Evolutionary conservation across 2,113 vertebrate genomes (phyloP).

Genomic region (Myrmecophaga tridactyla): DNA sequence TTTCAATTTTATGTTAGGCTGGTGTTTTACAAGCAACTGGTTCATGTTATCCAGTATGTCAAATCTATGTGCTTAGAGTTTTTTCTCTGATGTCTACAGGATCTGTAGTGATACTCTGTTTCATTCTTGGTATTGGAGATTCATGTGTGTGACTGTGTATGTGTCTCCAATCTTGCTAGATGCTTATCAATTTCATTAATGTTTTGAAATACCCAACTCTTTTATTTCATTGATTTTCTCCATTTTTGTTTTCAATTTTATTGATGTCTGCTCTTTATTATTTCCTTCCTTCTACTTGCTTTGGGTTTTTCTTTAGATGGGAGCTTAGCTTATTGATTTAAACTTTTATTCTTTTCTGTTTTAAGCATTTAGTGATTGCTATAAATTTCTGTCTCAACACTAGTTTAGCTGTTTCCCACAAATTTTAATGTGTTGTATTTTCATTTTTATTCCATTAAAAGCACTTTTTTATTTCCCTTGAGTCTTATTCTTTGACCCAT

Average conservation of each 20-base stretch:
- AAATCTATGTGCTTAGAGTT: neutral
- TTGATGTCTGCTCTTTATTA: too few relatives aligned
- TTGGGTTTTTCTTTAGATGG: neutral
- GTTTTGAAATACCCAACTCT: neutral
- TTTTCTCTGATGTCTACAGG: neutral
- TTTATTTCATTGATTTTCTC: neutral
- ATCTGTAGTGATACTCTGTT: neutral
- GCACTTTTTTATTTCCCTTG: neutral
- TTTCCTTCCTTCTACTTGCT: too few relatives aligned
- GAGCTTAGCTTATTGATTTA: neutral
- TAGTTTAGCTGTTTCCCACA: neutral
- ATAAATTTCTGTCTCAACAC: neutral
- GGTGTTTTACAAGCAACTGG: neutral
- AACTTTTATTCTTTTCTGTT: neutral
- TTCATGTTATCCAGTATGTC: neutral
- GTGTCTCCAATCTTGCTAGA: neutral
- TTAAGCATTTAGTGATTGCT: neutral
- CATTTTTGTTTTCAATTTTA: neutral
- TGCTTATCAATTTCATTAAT: neutral
- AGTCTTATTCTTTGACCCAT: neutral
- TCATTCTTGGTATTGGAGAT: neutral
- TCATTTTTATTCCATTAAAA: neutral
- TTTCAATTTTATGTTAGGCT: neutral
- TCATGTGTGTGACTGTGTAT: too few relatives aligned
- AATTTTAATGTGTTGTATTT: neutral